Conservation (phyloP, 2,797 vertebrate genomes). For the Streptopelia turtur region DNA sequence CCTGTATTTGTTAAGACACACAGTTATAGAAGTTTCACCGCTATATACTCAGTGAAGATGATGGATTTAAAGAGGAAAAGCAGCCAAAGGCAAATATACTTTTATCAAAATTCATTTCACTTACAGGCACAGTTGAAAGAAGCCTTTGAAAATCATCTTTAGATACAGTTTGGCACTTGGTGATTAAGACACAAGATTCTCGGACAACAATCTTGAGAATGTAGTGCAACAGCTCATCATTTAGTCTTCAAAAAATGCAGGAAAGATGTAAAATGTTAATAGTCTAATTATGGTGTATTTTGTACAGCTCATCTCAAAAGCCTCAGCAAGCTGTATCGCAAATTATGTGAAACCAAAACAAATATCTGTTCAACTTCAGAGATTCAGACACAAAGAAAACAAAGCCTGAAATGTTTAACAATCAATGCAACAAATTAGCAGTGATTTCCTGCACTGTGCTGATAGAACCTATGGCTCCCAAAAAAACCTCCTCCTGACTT, state of each 20-base stretch:
- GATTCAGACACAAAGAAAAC: not conserved
- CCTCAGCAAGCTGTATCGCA: not conserved
- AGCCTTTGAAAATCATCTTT: slow-evolving; percentile 98
- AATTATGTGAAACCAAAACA: not conserved
- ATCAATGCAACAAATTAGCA: not conserved
- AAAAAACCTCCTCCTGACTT: not conserved
- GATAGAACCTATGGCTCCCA: not conserved
- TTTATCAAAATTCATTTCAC: slow-evolving; percentile 69
- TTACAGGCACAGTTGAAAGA: slow-evolving; percentile 98
- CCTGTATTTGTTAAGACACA: not conserved
- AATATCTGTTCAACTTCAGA: not conserved
- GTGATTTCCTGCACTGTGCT: not conserved
- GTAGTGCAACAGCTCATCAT: slow-evolving; percentile 96
- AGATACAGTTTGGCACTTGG: slow-evolving; percentile 98
- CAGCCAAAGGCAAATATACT: not conserved
- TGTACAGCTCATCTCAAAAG: not conserved
- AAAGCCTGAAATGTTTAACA: not conserved
- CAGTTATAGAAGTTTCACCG: not conserved
- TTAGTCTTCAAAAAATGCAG: slow-evolving; percentile 84
- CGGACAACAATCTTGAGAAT: slow-evolving; percentile 98
- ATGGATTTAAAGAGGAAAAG: not conserved
- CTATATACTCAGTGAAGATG: not conserved
- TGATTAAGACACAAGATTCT: slow-evolving; percentile 98
- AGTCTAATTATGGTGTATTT: not conserved
- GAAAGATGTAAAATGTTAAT: slow-evolving; percentile 40